Conservation (phyloP, 2,888 invertebrate genomes). For the Drosophila yooni region DNA sequence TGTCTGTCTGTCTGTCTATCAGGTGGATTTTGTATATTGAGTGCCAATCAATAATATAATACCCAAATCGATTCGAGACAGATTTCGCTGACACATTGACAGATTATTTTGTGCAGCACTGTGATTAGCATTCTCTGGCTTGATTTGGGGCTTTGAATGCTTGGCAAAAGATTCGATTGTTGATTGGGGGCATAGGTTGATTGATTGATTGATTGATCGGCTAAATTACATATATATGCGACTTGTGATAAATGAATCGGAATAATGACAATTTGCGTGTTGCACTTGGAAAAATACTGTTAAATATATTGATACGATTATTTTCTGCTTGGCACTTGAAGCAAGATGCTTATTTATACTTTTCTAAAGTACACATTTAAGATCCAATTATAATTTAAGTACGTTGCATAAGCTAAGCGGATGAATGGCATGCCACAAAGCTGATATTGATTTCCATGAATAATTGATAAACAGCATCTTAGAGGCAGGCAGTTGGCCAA, state of each 20-base stretch:
- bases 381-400: not conserved
- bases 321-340: too few species aligned
- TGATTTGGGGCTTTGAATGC: conserved; percentile 13
- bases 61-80: conserved; percentile 55
- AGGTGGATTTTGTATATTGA: conserved; percentile 31
- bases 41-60: conserved; percentile 50
- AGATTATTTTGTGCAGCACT: conserved; percentile 61
- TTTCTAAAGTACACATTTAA: not conserved
- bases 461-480: conserved; percentile 33
- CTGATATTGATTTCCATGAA: conserved; percentile 26
- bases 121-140: conserved; percentile 44
- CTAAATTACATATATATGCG: conserved; percentile 8
- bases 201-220: conserved; percentile 38
- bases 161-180: conserved; percentile 26
- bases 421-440: not conserved
- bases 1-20: not conserved
- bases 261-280: conserved; percentile 16
- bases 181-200: conserved; percentile 25
- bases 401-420: not conserved
- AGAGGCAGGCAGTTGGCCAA: conserved; percentile 13
- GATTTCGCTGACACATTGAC: conserved; percentile 69
- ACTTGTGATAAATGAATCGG: conserved; percentile 20
- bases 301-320: not conserved
- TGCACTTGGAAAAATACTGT: not conserved
- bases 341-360: not conserved